Evolutionary conservation across 92 coral and sea anemone species (phyloP), one percentile per base, ranked within the genome.

Genomic region (Phenganax marumi): DNA sequence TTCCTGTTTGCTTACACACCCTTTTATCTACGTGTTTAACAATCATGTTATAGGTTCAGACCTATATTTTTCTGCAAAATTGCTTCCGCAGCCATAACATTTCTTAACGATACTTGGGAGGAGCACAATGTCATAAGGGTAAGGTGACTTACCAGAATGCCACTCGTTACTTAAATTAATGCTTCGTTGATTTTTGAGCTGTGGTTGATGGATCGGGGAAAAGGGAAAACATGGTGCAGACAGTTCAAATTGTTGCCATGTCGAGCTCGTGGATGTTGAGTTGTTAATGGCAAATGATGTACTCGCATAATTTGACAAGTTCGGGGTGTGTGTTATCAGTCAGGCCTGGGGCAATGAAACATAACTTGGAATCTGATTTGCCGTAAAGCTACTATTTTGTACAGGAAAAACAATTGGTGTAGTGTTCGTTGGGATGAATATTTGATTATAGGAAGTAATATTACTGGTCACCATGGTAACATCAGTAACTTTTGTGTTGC

Each of bases 71-170:
- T 68, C 65, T 33, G 85, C n/a, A 39, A 88, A 88, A 24, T 77
- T 86, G 10, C 12, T 16, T 14, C 88, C 88, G 52, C 91, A 88
- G 47, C 91, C 88, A 56, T 84, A 84, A 81, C 88, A 84, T 72
- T 78, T 88, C 65, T 79, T 70, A n/a, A 72, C 86, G 12, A 57
- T 79, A 6, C 63, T 1, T 16, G 85, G 88, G 73, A 52, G 19
- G 46, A 66, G 5, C 12, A 16, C 73, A 23, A 66, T 66, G 16
- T 66, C 73, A 66, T 66, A 66, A 11, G 46, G 8, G 23, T 66
- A 43, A 11, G 73, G 73, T 66, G 73, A 66, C 21, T 14, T 3
- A 3, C 73, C 73, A 66, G 73, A 66, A 39, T 66, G 33, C 73
- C 73, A 66, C 17, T 66, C 23, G 73, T 43, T 66, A 22, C 12